Evolutionary conservation across 2,888 invertebrate genomes (phyloP), one percentile per base, ranked within the genome.

Genomic region (Chymomyza amoena): DNA sequence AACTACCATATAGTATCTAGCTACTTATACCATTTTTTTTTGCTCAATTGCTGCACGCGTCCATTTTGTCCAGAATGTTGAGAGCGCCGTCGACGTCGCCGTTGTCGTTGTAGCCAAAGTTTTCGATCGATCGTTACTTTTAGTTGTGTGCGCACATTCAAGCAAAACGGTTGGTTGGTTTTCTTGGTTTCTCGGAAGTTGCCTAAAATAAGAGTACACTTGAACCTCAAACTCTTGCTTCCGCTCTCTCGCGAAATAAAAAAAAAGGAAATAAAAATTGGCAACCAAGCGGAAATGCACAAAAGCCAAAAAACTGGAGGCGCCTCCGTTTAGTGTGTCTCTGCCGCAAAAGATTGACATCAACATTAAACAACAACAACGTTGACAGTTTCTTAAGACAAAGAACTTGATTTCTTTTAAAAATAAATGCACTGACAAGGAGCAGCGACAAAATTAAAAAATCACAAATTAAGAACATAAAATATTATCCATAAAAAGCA

Each of bases 121-220:
- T 75, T 73, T 75, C 72, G 75, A 78, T 84, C 78, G 82, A 84
- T 81, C 85, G 88, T 86, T 84, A 88, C 77, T 80, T 88, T 84
- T 77, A 87, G 88, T 84, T 88, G 88, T 79, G 73, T 67, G 81
- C 80, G 73, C 74, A 87, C 88, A 74, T 82, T 88, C 83, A 82
- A 82, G 87, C 88, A 80, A 82, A 82, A 82, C 85, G 87, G 84
- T 87, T 84, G 78, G 63, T 59, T 69, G 18, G 25, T 57, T 51
- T 57, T 61, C 56, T 56, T 61, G 45, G 45, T 57, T 64, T 64
- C 18, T 57, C 88, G 88, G 83, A 83, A 87, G 84, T 83, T 64
- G 79, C 59, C 69, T 69, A 69, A 72, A 69, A 51, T 51, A 51
- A 6, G 39, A 13, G 13, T 13, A 61, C 60, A 20, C 57, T 52